Base-by-base conservation (phyloP, 2,113 vertebrate genomes). In the Actenoides hombroni region DNA sequence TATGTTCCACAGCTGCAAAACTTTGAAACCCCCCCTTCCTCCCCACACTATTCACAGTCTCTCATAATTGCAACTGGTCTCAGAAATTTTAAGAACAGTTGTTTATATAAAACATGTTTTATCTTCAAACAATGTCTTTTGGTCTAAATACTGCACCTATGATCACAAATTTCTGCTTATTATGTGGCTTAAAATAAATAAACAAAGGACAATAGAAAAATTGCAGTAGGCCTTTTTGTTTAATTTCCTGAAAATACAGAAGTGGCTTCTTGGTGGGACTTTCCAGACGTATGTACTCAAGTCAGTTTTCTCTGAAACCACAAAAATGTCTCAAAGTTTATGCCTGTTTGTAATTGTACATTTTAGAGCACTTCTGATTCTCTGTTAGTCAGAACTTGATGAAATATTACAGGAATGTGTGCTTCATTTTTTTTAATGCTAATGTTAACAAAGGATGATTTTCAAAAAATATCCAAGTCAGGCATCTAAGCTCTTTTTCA, bases 231-330 rank as follows among this genome's bases (percentile, higher is more conserved):
- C 2, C 21, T 35, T 96, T 96, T 91, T 84, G 40, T 49, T 54
- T 93, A 61, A 87, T 94, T 96, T 97, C 91, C 96, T 95, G 94
- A 94, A 96, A 97, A 97, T 85, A 92, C 88, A 95, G 94, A 95
- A 96, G 96, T 96, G 88, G 74, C 92, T 96, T 96, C 74, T 95
- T 92, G 49, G 61, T 90, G 92, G 96, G 95, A 93, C 86, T 97
- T 97, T 94, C 96, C 95, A 95, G 86, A 94, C 54, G 1, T 91
- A 91, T 67, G 88, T 76, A 89, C 81, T 95, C 73, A 92, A 94
- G 83, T 89, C 86, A 96, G 86, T 95, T 95, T 95, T 94, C 88
- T 94, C 95, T 94, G 73, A 92, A 96, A 95, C 88, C 92, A 95
- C 95, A 97, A 84, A 94, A 94, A 92, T 96, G 88, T 95, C 95